These are phyloP conservation scores for Caenorhabditis sp. DNA, from an alignment of 2,888 invertebrate genomes.

Conservation along the genomic window DNA sequence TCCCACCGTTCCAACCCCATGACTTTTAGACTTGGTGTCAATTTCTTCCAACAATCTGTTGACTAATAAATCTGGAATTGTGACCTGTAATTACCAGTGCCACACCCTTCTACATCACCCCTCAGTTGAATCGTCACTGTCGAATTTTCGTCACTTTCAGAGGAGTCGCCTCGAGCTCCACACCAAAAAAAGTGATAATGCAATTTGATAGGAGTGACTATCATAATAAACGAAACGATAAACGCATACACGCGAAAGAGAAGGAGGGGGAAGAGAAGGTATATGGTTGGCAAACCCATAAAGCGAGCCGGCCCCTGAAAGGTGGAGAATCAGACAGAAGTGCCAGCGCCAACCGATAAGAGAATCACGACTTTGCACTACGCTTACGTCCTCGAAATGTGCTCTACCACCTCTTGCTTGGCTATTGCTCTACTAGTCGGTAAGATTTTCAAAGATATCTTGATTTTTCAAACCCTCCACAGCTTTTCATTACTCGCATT, in stretches of 20 bases:
- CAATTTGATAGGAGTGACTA: conserved; percentile 61
- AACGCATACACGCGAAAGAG: conserved; percentile 38
- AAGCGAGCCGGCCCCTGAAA: conserved; percentile 60
- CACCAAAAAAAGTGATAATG: conserved; percentile 58
- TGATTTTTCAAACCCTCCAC: not conserved
- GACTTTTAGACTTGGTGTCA: conserved; percentile 28
- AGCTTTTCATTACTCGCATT: no score
- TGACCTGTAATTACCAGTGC: conserved; percentile 23
- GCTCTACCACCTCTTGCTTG: conserved; percentile 50
- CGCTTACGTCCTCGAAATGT: conserved; percentile 63
- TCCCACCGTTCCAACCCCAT: conserved; percentile 38
- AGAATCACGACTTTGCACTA: conserved; percentile 57
- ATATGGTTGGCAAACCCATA: conserved; percentile 66
- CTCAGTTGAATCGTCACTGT: conserved; percentile 17
- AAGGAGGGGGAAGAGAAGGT: conserved; percentile 27
- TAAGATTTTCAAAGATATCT: conserved; percentile 26
- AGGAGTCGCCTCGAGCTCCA: conserved; percentile 35
- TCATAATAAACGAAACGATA: conserved; percentile 63
- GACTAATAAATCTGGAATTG: conserved; percentile 59
- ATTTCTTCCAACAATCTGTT: conserved; percentile 5
- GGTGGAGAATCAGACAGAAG: conserved; percentile 63
- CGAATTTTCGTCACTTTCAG: conserved; percentile 51
- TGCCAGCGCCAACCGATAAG: conserved; percentile 58
- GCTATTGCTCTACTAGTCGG: conserved; percentile 56
- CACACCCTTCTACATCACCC: conserved; percentile 36